These are phyloP conservation scores for Melanocharis versteri DNA, from an alignment of 2,113 vertebrate species.

Conservation along the genomic window DNA sequence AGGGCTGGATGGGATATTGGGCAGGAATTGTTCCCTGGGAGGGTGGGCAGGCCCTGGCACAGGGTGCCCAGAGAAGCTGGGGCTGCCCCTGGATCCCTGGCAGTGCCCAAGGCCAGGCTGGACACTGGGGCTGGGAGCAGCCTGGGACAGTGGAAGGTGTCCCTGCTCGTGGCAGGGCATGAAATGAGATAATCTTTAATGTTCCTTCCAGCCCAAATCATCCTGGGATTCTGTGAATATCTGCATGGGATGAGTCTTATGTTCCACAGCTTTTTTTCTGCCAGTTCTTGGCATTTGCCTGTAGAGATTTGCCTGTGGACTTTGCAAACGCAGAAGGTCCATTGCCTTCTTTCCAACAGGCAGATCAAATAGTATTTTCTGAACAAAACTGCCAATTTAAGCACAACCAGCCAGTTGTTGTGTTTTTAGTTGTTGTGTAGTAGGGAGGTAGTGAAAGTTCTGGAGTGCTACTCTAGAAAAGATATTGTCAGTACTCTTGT, in stretches of 20 bases:
- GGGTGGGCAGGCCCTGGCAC: neutral
- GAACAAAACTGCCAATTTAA: neutral
- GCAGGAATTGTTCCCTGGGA: neutral
- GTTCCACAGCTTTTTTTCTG: neutral
- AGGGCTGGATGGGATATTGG: accelerated
- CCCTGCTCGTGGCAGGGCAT: neutral
- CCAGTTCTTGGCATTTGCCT: neutral
- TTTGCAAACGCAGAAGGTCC: neutral
- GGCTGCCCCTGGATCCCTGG: neutral
- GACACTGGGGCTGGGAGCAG: neutral
- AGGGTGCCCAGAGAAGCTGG: neutral
- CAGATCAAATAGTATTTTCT: neutral
- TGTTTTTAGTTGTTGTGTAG: neutral
- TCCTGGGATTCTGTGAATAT: neutral
- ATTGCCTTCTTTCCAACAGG: neutral
- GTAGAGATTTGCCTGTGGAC: neutral
- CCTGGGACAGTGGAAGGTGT: neutral
- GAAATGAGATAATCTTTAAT: neutral
- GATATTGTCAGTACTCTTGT: neutral
- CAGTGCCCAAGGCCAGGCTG: neutral
- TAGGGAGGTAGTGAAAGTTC: neutral
- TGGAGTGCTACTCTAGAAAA: neutral
- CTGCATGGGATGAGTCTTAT: neutral
- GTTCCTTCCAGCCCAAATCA: neutral
- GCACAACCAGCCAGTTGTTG: neutral